Percentiles rank a stretch among this genome's conserved stretches.
These are phyloP conservation scores for Coenobita brevimanus DNA, from an alignment of 1,140 invertebrate genomes.

Conservation along the genomic window DNA sequence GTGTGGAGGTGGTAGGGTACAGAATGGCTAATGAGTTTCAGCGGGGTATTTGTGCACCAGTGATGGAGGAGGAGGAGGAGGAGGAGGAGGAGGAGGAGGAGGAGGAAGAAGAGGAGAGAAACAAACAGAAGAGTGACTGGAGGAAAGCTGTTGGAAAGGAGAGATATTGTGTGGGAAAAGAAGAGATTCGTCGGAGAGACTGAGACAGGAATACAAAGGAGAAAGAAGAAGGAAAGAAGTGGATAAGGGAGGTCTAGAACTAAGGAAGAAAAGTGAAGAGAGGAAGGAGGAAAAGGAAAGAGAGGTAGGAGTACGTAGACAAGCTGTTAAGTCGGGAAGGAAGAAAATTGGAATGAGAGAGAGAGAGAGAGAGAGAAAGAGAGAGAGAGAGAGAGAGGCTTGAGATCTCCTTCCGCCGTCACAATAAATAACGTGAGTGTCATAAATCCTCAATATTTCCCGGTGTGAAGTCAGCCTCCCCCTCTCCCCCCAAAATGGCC, in stretches of 20 bases:
- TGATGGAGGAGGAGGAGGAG: neutral
- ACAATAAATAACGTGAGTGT: conserved; percentile 20
- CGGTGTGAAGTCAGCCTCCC: neutral
- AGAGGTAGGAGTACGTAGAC: neutral
- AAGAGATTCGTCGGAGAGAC: too few relatives aligned
- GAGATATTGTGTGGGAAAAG: neutral
- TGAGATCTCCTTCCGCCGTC: neutral
- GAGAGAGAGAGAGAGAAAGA: neutral
- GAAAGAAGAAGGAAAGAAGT: neutral
- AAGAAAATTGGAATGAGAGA: too few relatives aligned
- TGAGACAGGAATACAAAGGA: too few relatives aligned
- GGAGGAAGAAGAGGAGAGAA: neutral
- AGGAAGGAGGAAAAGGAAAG: neutral
- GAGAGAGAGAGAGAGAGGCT: neutral
- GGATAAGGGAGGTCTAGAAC: neutral
- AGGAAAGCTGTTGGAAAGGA: neutral
- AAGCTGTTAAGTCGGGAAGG: too few relatives aligned
- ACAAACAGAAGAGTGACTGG: neutral
- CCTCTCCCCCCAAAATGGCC: too few relatives aligned
- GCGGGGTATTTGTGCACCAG: neutral
- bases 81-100: too few relatives aligned
- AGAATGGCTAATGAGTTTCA: too few relatives aligned
- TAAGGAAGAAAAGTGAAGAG: neutral
- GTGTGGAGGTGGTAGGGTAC: too few relatives aligned
- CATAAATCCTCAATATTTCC: conserved; percentile 28